Percentiles rank a stretch among this genome's conserved stretches.
Evolutionary conservation across 1,140 invertebrate genomes (phyloP).

Genomic region (Episyrphus balteatus): DNA sequence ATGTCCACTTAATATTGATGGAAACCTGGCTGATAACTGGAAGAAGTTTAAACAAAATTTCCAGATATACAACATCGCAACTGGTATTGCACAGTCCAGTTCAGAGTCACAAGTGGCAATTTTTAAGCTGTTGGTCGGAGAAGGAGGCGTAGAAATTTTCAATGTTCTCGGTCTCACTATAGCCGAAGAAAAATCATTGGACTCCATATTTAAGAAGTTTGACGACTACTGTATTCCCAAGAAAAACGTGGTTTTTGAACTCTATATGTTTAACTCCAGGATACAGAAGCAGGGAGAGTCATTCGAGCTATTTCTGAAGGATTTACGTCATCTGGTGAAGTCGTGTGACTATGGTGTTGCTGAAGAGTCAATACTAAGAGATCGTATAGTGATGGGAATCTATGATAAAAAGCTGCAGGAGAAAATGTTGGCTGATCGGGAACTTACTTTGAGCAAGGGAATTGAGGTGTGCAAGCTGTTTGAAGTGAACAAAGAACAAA

Average conservation of each 20-base stretch:
- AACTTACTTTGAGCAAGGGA: not conserved
- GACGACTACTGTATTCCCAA: constrained; percentile 17
- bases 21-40: constrained; percentile 14
- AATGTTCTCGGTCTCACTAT: constrained; percentile 10
- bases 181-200: constrained; percentile 7
- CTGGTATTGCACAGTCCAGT: constrained; percentile 1
- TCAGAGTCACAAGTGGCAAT: constrained; percentile 8
- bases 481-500: not conserved
- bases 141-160: constrained; percentile 10
- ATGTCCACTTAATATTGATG: constrained; percentile 6
- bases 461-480: not conserved
- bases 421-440: not conserved
- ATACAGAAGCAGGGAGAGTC: constrained; percentile 17
- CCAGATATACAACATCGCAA: constrained; percentile 9
- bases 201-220: constrained; percentile 9
- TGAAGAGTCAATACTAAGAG: constrained; percentile 13
- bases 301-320: constrained; percentile 18
- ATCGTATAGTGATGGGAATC: constrained; percentile 18
- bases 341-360: constrained; percentile 13
- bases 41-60: constrained; percentile 12
- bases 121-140: constrained; percentile 15
- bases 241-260: constrained; percentile 16
- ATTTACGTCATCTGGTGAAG: constrained; percentile 15
- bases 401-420: constrained; percentile 10
- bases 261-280: constrained; percentile 16